phyloP scores from a whole-genome alignment of 2,113 vertebrate genomes.

The Phoenicopterus ruber region DNA sequence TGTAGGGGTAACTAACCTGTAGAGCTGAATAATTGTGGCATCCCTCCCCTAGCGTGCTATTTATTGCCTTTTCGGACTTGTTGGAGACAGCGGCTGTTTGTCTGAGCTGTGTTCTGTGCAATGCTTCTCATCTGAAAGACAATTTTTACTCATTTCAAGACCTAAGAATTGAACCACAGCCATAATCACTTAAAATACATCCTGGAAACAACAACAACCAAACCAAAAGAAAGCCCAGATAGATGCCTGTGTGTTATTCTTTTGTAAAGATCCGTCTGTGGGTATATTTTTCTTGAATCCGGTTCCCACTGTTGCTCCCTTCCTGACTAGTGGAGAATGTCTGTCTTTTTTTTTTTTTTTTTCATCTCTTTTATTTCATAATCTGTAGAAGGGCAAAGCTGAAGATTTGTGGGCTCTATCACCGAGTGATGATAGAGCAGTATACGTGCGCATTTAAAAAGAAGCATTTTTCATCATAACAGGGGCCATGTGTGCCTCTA shows the following conservation, averaged over 20 bases:
- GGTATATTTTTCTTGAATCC: neutral
- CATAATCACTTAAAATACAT: neutral
- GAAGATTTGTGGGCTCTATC: slow-evolving; percentile 60
- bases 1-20: neutral
- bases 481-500: slow-evolving; percentile 64
- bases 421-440: slow-evolving; percentile 56
- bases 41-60: neutral
- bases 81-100: neutral
- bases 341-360: neutral
- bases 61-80: neutral
- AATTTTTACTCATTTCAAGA: neutral
- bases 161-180: neutral
- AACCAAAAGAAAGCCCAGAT: neutral
- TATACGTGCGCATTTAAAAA: slow-evolving; percentile 44
- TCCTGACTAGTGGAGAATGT: neutral
- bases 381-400: slow-evolving; percentile 48
- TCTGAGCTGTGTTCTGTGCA: neutral
- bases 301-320: neutral
- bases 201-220: neutral
- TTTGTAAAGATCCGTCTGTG: neutral
- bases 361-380: slow-evolving; percentile 12
- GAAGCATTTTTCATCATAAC: slow-evolving; percentile 64
- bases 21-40: neutral
- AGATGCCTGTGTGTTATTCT: neutral
- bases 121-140: neutral